Base-by-base conservation (phyloP, 1,140 invertebrate species). In the Helicoverpa armigera region DNA sequence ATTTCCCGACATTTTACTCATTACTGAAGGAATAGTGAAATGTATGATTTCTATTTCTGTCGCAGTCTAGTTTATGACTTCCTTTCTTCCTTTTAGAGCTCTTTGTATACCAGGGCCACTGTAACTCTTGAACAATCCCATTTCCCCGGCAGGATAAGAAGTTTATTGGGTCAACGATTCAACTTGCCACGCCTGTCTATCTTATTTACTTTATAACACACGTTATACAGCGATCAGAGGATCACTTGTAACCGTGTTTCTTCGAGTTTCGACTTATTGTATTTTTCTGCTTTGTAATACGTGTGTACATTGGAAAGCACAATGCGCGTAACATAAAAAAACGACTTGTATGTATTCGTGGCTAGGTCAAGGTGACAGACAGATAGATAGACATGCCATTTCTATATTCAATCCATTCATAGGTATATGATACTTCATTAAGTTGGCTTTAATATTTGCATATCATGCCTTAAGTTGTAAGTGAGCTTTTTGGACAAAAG, bases 311-410 rank as follows among this genome's bases (percentile, higher is more conserved):
- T 18, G 48, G 43, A 65, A 67, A 77, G 43, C 75, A 77, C 60
- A 67, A 65, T 67, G 50, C 13, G 16, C 23, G 23, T 76, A 76
- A 48, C 60, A 76, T 29, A 13, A 63, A 13, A 63, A 76, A 76
- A 63, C 60, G 48, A 14, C 53, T 58, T 73, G 53, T 43, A 56
- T 43, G 29, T 48, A 74, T 18, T 50, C 43, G n/a, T 23, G 73
- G 43, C 58, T 76, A 65, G 74, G 58, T 76, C 58, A 76, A 76
- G 74, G 74, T 76, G 74, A 65, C 60, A 63, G 74, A 65, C 60
- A 63, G 74, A 35, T 48, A 76, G 74, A 35, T 23, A 53, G 74
- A 16, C 58, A 75, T 18, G 31, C 31, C 12, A 73, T 53, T 72
- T 53, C 16, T 53, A 43, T 48, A 18, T 14, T 23, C 50, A 31